Conservation (phyloP, 2,888 invertebrate species). For the Sabatieria punctata region DNA sequence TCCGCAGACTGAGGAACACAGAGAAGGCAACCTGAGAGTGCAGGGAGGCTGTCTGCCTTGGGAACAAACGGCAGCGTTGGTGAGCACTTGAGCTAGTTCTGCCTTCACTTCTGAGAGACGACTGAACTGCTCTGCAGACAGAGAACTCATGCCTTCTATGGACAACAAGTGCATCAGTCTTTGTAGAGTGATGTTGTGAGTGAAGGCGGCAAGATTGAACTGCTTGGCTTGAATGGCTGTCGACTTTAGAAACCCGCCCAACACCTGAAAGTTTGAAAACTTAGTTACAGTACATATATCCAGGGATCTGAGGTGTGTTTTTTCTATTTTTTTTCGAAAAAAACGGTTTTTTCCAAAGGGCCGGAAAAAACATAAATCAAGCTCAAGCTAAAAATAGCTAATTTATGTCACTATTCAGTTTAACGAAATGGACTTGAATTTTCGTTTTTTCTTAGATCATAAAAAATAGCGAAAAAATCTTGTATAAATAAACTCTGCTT, state of each 20-base stretch:
- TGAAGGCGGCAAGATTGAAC: constrained; percentile 18
- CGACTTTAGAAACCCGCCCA: constrained; percentile 20
- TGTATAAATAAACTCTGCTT: no score
- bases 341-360: no score
- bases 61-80: constrained; percentile 21
- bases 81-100: constrained; percentile 8
- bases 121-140: constrained; percentile 15
- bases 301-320: no score
- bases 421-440: no score
- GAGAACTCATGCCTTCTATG: constrained; percentile 27
- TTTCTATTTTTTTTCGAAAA: no score
- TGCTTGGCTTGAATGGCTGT: constrained; percentile 26
- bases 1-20: background rate
- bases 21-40: constrained; percentile 12
- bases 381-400: no score
- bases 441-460: no score
- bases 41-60: constrained; percentile 22
- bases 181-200: constrained; percentile 11
- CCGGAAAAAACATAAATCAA: no score
- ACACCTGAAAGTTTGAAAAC: constrained; percentile 14
- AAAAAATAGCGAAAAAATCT: no score
- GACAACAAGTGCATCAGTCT: constrained; percentile 13
- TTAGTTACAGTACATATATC: no score
- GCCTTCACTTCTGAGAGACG: constrained; percentile 13
- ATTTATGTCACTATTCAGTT: no score